Evolutionary conservation across 2,113 vertebrate species (phyloP).

Genomic region (Ascaphus truei): DNA sequence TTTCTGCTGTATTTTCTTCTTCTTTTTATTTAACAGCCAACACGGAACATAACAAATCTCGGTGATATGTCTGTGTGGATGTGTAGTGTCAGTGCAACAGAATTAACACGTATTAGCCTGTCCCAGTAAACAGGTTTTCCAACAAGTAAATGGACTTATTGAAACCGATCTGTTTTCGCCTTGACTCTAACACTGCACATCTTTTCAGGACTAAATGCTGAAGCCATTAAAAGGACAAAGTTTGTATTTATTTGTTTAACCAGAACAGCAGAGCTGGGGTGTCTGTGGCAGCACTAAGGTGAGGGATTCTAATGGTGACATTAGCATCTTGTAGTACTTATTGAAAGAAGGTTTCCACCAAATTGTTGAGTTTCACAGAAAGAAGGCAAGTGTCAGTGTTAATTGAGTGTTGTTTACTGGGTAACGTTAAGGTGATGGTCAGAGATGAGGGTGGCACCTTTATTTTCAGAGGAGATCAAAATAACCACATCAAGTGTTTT

Average conservation of each 20-base stretch:
- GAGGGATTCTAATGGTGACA: background rate
- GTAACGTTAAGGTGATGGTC: background rate
- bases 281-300: background rate
- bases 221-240: background rate
- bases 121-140: too few relatives aligned
- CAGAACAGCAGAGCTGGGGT: background rate
- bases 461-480: background rate
- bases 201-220: background rate
- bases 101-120: too few relatives aligned
- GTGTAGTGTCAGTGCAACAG: too few relatives aligned
- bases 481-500: background rate
- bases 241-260: background rate
- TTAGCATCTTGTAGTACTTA: background rate
- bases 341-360: background rate
- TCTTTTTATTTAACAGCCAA: too few relatives aligned
- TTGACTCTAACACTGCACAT: background rate
- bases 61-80: too few relatives aligned
- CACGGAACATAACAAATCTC: too few relatives aligned
- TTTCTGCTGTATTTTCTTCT: too few relatives aligned
- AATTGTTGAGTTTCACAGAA: background rate
- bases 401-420: conserved; percentile 12
- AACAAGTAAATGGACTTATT: too few relatives aligned
- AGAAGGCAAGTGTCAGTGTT: background rate
- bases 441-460: background rate
- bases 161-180: too few relatives aligned